phyloP scores from a whole-genome alignment of 2,888 invertebrate genomes.

The Cryptus armator region DNA sequence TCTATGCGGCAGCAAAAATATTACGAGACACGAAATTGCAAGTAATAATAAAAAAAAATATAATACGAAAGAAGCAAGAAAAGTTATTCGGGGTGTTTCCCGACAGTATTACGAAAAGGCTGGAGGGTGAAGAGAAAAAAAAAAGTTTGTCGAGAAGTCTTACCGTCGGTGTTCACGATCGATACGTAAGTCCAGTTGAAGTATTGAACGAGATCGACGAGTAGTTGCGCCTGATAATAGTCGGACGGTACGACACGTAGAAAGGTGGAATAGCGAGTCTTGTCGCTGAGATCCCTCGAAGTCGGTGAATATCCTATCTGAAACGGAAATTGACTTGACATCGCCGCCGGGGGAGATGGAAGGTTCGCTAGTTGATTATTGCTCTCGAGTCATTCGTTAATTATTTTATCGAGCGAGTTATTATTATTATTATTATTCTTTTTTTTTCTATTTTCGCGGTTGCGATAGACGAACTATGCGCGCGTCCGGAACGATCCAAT shows the following conservation, averaged over 20 bases:
- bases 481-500: conserved; percentile 43
- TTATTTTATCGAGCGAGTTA: background rate
- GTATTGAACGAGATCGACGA: conserved; percentile 89
- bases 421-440: conserved; percentile 1
- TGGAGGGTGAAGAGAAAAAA: too few relatives aligned
- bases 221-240: conserved; percentile 91
- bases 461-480: conserved; percentile 6
- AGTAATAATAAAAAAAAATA: too few relatives aligned
- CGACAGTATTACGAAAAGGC: background rate
- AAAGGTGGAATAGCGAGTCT: conserved; percentile 91
- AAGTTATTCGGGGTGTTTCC: background rate
- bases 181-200: conserved; percentile 94
- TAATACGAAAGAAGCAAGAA: background rate
- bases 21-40: too few relatives aligned
- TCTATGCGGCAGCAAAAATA: too few relatives aligned
- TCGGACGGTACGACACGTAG: conserved; percentile 93
- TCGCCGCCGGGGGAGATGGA: background rate
- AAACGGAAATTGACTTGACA: conserved; percentile 53
- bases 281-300: conserved; percentile 91
- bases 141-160: conserved; percentile 75
- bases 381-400: background rate
- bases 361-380: background rate
- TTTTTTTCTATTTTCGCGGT: conserved; percentile 22
- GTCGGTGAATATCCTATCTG: conserved; percentile 93
- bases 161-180: conserved; percentile 91